These are phyloP conservation scores for Danio choprae DNA, from an alignment of 2,797 vertebrate species.

Conservation along the genomic window DNA sequence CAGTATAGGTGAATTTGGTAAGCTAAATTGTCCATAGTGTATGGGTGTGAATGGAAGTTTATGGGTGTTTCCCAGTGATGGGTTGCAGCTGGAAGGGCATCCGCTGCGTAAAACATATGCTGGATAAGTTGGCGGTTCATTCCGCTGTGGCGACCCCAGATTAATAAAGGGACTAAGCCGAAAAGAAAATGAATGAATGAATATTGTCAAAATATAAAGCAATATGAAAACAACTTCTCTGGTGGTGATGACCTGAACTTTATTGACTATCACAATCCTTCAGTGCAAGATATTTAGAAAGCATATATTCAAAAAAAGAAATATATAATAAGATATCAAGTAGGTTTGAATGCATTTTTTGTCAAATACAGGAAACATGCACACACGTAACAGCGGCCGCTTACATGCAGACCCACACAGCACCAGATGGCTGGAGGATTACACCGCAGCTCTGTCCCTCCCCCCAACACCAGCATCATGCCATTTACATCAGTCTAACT, in stretches of 20 bases:
- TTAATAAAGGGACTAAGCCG: no score
- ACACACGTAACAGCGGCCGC: neutral
- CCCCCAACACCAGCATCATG: conserved; percentile 41
- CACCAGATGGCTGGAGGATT: conserved; percentile 82
- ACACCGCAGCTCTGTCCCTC: conserved; percentile 64
- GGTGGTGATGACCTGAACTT: neutral
- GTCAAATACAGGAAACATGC: conserved; percentile 32
- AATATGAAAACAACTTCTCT: neutral
- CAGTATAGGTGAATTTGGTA: no score
- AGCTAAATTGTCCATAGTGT: no score
- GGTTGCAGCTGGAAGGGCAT: no score
- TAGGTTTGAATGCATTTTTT: neutral
- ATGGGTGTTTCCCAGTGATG: no score
- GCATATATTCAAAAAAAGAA: neutral
- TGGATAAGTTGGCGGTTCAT: no score
- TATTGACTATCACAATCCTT: neutral
- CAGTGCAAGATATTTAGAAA: neutral
- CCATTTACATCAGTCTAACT: conserved; percentile 35
- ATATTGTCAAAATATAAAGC: neutral
- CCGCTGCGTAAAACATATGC: no score
- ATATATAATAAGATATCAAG: neutral
- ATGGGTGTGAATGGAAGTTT: no score
- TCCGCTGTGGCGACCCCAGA: no score
- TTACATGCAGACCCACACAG: conserved; percentile 42
- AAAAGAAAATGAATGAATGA: no score